phyloP scores from a whole-genome alignment of 2,113 vertebrate genomes.

The Ptilonorhynchus violaceus region DNA sequence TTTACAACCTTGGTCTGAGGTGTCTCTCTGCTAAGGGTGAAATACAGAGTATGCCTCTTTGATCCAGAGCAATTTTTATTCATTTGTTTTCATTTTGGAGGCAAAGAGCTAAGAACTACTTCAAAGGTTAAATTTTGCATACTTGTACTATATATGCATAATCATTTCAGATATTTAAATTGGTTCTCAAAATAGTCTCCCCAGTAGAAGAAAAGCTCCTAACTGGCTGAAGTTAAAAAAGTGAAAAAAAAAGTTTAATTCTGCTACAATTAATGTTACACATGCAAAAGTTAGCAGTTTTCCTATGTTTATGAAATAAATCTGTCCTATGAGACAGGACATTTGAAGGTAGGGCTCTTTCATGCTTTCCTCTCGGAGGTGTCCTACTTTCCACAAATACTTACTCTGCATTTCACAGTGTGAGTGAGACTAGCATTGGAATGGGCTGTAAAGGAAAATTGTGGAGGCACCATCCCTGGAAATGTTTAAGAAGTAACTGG shows the following conservation, averaged over 20 bases:
- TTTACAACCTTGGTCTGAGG: not conserved
- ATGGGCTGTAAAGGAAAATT: not conserved
- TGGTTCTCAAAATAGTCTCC: not conserved
- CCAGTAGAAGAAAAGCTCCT: not conserved
- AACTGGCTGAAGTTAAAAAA: not conserved
- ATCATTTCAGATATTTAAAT: not conserved
- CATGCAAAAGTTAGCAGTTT: not conserved
- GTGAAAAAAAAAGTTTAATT: not conserved
- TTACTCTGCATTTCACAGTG: not conserved
- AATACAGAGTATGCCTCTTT: not conserved
- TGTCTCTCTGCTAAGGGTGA: not conserved
- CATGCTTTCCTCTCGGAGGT: not conserved
- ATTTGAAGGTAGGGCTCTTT: not conserved
- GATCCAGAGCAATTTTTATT: not conserved
- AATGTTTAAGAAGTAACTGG: not conserved
- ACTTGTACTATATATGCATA: not conserved
- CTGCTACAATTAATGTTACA: not conserved
- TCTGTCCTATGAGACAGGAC: not conserved
- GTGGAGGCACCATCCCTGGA: not conserved
- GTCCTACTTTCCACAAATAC: not conserved
- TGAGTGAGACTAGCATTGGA: not conserved
- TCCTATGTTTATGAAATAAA: constrained; percentile 7
- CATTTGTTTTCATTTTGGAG: not conserved
- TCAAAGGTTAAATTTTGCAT: constrained; percentile 27
- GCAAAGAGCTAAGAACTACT: not conserved